phyloP scores from a whole-genome alignment of 1,140 invertebrate genomes.

The Pristionchus pacificus region DNA sequence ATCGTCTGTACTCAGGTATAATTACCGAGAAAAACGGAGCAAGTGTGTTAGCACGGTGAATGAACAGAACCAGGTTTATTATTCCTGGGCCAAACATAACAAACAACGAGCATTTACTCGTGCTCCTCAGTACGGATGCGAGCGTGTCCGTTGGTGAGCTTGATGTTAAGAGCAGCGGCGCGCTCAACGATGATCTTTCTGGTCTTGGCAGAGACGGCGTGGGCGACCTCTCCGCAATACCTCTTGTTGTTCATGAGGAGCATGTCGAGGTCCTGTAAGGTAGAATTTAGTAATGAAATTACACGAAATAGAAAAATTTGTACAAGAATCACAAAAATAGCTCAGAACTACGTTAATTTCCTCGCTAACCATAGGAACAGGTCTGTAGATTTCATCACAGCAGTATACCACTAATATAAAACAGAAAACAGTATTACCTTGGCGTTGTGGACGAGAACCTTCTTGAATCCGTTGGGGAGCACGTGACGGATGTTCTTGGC shows the following conservation, averaged over 20 bases:
- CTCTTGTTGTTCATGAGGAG: slow-evolving; percentile 97
- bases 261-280: slow-evolving; percentile 87
- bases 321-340: neutral
- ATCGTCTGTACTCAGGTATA: no score
- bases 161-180: slow-evolving; percentile 88
- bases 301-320: neutral
- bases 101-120: slow-evolving; percentile 45
- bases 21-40: neutral
- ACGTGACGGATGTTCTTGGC: slow-evolving; percentile 80
- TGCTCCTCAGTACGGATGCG: slow-evolving; percentile 91
- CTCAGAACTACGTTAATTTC: neutral
- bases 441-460: slow-evolving; percentile 80
- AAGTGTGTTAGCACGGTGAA: neutral
- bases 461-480: slow-evolving; percentile 93
- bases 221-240: slow-evolving; percentile 94
- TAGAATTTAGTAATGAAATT: neutral
- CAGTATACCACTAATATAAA: neutral
- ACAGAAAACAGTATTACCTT: slow-evolving; percentile 65
- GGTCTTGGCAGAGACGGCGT: slow-evolving; percentile 91
- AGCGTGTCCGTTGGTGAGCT: slow-evolving; percentile 82
- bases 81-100: neutral
- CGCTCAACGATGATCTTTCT: slow-evolving; percentile 90
- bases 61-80: neutral
- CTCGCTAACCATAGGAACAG: neutral
- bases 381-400: neutral